phyloP scores from a whole-genome alignment of 2,888 invertebrate genomes.

The Tromatobia lineatoria region DNA sequence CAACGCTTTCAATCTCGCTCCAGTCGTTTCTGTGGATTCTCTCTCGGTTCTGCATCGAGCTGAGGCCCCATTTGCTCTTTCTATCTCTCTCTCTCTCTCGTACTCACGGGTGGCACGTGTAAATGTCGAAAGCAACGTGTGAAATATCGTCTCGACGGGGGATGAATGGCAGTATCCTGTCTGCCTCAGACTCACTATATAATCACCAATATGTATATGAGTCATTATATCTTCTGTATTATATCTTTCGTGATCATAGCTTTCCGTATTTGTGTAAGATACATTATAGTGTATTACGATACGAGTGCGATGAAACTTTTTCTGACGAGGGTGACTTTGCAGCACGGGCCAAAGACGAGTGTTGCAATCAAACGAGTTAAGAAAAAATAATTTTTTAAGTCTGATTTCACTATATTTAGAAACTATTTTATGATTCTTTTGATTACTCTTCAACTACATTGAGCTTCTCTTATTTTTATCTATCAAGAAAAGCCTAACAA shows the following conservation, averaged over 20 bases:
- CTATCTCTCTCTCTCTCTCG: neutral
- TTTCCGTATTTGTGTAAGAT: neutral
- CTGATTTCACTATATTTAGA: no score
- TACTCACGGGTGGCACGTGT: conserved; percentile 34
- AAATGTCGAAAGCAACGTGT: conserved; percentile 47
- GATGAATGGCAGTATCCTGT: conserved; percentile 27
- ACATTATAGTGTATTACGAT: neutral
- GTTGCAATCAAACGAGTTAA: no score
- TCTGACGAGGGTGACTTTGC: no score
- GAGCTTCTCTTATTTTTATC: neutral
- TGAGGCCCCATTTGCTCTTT: neutral
- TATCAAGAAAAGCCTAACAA: conserved; percentile 25
- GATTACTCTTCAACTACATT: no score
- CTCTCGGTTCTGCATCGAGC: conserved; percentile 31
- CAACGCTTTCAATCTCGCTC: conserved; percentile 41
- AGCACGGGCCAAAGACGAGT: no score
- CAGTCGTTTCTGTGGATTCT: conserved; percentile 30
- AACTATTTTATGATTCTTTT: no score
- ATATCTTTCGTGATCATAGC: neutral
- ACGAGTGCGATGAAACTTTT: no score
- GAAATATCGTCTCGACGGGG: conserved; percentile 41
- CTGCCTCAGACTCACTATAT: conserved; percentile 11
- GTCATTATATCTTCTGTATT: neutral
- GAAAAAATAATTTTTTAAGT: no score
- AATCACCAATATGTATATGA: conserved; percentile 15